Conservation (phyloP, 2,797 vertebrate species). For the Oreonectes daqikongensis region DNA sequence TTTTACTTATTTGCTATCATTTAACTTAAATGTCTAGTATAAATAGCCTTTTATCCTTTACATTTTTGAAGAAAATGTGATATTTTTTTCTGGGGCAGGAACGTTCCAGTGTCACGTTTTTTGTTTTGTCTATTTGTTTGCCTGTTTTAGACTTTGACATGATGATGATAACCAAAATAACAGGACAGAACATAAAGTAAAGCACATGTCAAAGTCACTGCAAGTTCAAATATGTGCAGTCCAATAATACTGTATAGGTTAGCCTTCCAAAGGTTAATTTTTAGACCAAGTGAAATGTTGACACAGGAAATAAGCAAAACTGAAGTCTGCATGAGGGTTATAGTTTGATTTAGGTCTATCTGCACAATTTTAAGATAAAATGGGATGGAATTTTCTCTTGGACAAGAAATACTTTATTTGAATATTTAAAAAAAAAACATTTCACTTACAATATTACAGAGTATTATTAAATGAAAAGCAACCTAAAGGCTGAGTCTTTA, state of each 20-base stretch:
- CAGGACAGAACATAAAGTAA: not conserved
- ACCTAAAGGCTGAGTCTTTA: not conserved
- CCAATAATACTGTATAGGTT: not conserved
- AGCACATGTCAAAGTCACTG: conserved; percentile 19
- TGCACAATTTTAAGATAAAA: not conserved
- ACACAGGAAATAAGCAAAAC: not conserved
- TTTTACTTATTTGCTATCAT: no score
- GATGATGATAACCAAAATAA: conserved; percentile 10
- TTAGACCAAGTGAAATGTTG: conserved; percentile 17
- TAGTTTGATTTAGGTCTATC: not conserved
- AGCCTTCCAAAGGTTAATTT: conserved; percentile 26
- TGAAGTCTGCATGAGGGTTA: not conserved
- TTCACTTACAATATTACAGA: no score
- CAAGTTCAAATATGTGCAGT: conserved; percentile 20
- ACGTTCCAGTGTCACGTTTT: conserved; percentile 3
- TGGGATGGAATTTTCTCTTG: not conserved
- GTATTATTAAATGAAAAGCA: not conserved
- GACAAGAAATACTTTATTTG: no score
- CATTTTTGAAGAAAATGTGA: no score
- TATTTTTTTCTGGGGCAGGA: no score
- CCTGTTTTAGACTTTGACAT: conserved; percentile 37
- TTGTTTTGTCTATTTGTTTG: conserved; percentile 32
- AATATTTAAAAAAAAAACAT: not conserved
- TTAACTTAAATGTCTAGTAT: no score
- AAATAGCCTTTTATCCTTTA: no score